A percentile compares a stretch with the other conserved stretches of the same genome.
Conservation (phyloP, 1,140 invertebrate genomes). For the Forficula auricularia region DNA sequence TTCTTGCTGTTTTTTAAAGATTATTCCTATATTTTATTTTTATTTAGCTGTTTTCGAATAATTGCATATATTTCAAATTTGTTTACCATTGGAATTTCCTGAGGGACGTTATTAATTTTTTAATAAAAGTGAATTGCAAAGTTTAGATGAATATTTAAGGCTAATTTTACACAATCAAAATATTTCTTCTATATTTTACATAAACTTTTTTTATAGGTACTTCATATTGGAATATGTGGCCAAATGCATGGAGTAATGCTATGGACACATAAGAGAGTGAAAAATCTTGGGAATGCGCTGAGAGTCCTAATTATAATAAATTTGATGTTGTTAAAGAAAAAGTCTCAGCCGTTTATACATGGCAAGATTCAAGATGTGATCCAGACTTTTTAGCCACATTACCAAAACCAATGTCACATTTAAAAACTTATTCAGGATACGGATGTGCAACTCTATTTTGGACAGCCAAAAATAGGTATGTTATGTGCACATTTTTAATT, state of each 20-base stretch:
- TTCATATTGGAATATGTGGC: slow-evolving; percentile 55
- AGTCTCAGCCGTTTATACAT: slow-evolving; percentile 58
- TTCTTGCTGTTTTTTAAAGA: too few species aligned
- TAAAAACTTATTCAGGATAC: slow-evolving; percentile 56
- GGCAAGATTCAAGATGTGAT: slow-evolving; percentile 69
- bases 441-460: slow-evolving; percentile 71
- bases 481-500: too few species aligned
- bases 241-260: slow-evolving; percentile 81
- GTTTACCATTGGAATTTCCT: too few species aligned
- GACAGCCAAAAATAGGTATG: slow-evolving; percentile 54
- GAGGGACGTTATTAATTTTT: too few species aligned
- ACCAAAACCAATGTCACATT: slow-evolving; percentile 51
- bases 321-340: slow-evolving; percentile 39
- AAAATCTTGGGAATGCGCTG: slow-evolving; percentile 32
- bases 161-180: too few species aligned
- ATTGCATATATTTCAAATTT: too few species aligned
- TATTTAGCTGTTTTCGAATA: too few species aligned
- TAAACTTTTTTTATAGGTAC: slow-evolving; percentile 28
- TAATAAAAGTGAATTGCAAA: too few species aligned
- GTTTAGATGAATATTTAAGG: too few species aligned
- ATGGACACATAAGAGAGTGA: slow-evolving; percentile 40
- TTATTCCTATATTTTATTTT: too few species aligned
- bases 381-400: slow-evolving; percentile 49
- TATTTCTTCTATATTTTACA: too few species aligned
- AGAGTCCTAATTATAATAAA: slow-evolving; percentile 32